Base-by-base conservation (phyloP, 2,797 vertebrate genomes). In the Sternotherus odoratus region DNA sequence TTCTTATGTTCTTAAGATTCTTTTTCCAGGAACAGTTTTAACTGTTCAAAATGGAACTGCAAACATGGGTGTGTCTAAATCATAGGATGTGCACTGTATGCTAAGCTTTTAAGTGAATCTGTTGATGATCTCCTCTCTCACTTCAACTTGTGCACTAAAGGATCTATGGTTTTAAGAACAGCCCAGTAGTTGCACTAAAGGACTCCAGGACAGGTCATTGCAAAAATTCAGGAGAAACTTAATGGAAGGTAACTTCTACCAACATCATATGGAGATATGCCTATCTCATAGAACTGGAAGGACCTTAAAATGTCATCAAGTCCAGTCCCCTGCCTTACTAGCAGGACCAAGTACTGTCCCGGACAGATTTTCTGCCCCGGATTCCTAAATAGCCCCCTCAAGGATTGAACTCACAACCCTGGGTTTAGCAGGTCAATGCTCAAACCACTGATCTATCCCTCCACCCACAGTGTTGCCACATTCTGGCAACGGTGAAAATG, bases 111-210 rank as follows among this genome's bases (percentile, higher is more conserved):
- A 30, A 57, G 12, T 85, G 83, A 28, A 15, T 87, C 8, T 51
- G 53, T 21, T 81, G 77, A 79, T 95, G n/a, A 89, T 86, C n/a
- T n/a, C 79, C 49, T 94, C 91, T 69, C 43, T 83, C 82, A 75
- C 79, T 92, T 92, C 82, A 86, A 79, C 39, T 91, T 94, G 46
- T 4, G 60, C 79, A 85, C 88, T 95, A 95, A 95, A 86, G 86
- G 86, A 85, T 23, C 60, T 94, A 92, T 93, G 89, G 33, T 89
- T 91, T 12, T 88, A 39, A 93, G 90, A 86, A 33, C 49, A 91
- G 33, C 56, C 91, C 85, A 89, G 90, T n/a, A 79, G 48, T 87
- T 82, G 33, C 28, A 80, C 85, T 89, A 94, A 94, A 91, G 88
- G 82, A 93, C 93, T 87, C 30, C 60, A 91, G 60, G 23, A n/a